Base-by-base conservation (phyloP, 2,113 vertebrate genomes). In the Vireo altiloquus region DNA sequence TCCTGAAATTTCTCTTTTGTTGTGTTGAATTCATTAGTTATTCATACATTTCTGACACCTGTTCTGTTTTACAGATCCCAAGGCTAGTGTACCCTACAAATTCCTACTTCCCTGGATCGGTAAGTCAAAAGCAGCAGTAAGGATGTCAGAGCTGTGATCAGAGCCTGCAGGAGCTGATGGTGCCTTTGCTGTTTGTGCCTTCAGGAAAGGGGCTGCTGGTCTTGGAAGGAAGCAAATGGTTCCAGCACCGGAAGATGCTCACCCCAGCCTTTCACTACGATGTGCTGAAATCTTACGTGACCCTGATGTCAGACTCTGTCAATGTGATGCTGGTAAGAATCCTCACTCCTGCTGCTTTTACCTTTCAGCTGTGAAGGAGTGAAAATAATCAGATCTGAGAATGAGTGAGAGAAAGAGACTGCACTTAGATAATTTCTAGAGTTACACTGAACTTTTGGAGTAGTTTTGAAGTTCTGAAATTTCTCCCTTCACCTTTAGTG, bases 211-310 rank as follows among this genome's bases (percentile, higher is more conserved):
- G 99, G 18, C 97, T 99, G 56, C 82, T 99, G 75, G 39, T 98
- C 76, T 95, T 98, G 65, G 42, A 95, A 1, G 99, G 98, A 35
- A 83, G 96, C 83, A 99, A 98, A 90, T 99, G 99, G 99, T 99
- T 98, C 82, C 97, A 98, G 23, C 98, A 99, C 83, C 97, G 98
- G 87, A 98, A 98, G 82, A 96, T 99, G 46, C 84, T 99, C 91
- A 99, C 99, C 2, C 98, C 99, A 40, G 99, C 98, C 28, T 99
- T 99, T 94, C 99, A 99, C 81, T 99, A 98, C 2, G 98, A 99
- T 19, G 95, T 99, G 65, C 93, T 99, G 85, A 99, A 99, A 89
- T 97, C 98, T 49, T 99, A 99, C 0, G 61, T 98, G 40, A 82
- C 96, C 5, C 44, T 99, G 89, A 98, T 99, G 83, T 92, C 98